Percentiles rank a stretch among this genome's conserved stretches.
phyloP scores from a whole-genome alignment of 2,797 vertebrate species.

The Enteromius thamalakanensis region DNA sequence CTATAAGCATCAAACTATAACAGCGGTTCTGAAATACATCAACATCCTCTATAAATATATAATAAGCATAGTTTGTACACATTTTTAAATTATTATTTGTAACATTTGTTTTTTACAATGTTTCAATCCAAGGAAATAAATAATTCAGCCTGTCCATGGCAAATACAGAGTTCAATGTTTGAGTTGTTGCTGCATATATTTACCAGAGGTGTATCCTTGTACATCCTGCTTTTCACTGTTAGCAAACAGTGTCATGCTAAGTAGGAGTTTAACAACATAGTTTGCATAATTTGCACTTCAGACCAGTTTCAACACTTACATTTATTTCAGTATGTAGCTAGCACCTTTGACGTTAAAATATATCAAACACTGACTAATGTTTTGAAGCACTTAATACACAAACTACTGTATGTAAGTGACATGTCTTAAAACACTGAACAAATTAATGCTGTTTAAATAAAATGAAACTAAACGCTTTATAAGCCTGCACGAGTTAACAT shows the following conservation, averaged over 20 bases:
- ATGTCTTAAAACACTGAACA: neutral
- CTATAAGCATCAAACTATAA: neutral
- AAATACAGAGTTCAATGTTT: conserved; percentile 51
- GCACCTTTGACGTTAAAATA: neutral
- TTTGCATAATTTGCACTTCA: conserved; percentile 14
- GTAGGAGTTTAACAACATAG: neutral
- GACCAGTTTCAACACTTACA: neutral
- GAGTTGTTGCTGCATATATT: conserved; percentile 63
- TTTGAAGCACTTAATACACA: neutral
- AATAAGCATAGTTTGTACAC: neutral
- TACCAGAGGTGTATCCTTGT: conserved; percentile 73
- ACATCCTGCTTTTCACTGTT: conserved; percentile 76
- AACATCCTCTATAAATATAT: neutral
- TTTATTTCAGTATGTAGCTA: neutral
- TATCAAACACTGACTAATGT: neutral
- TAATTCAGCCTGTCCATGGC: neutral
- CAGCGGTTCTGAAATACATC: neutral
- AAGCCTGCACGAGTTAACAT: neutral
- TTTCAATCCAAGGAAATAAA: neutral
- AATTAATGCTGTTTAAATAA: neutral
- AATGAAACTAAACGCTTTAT: neutral
- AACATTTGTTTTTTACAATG: neutral
- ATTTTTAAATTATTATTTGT: neutral
- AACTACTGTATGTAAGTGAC: neutral
- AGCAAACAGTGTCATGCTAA: conserved; percentile 47